Base-by-base conservation (phyloP, 2,113 vertebrate genomes). In the Rhinichthys klamathensis region DNA sequence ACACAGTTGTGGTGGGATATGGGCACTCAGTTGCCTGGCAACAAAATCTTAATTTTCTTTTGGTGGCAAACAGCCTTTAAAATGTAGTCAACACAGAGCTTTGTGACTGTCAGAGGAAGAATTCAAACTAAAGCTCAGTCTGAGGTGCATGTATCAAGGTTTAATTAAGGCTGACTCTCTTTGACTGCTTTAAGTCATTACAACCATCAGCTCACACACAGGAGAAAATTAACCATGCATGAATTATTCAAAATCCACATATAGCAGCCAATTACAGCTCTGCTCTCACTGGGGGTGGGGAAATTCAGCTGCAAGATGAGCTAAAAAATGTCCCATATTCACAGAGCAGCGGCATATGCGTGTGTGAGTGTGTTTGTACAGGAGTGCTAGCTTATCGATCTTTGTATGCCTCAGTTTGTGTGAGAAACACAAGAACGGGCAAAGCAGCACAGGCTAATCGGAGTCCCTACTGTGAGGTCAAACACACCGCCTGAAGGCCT, bases 201-300 rank as follows among this genome's bases (percentile, higher is more conserved):
- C 92, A 93, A 91, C 85, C 84, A 76, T 87, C 87, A 85, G 82
- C 89, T 90, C 4, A 23, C 79, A 85, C n/a, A 63, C 38, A 83
- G 90, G 90, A 65, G 85, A 90, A 92, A 94, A 91, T 94, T 91
- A 92, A 90, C 87, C 91, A 91, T 73, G 92, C 87, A 88, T 93
- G 93, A 93, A 95, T 93, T 93, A 93, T 94, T 93, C 92, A 89
- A 79, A 86, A 79, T 87, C 92, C 92, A 95, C 94, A 93, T 91
- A 93, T 94, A 94, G 92, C 90, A 91, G 90, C 92, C 92, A 93
- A 92, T 93, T 90, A 90, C 84, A 58, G 88, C 49, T 80, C 82
- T 30, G 78, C 9, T 80, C 32, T 74, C 25, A 44, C 44, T 61
- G 21, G 30, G 56, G 84, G 74, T 30, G 73, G 78, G 44, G 65